These are phyloP conservation scores for Clamator glandarius DNA, from an alignment of 2,797 vertebrate species.

Conservation along the genomic window DNA sequence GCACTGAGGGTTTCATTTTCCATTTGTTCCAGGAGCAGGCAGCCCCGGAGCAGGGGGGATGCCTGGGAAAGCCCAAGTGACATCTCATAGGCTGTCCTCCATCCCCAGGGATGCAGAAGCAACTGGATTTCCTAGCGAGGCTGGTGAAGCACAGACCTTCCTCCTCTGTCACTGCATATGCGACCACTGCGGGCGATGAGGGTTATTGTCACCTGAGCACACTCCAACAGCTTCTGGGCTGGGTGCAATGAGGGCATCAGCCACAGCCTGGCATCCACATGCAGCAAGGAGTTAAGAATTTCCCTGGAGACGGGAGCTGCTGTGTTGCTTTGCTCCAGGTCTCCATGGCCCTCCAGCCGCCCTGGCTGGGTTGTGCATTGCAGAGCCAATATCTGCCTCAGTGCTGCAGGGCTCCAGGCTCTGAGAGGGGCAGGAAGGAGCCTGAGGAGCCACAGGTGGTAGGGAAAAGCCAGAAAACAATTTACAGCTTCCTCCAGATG, in stretches of 20 bases:
- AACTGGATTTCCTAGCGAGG: fast-evolving
- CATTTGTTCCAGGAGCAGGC: not conserved
- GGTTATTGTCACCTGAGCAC: not conserved
- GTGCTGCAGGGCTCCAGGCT: not conserved
- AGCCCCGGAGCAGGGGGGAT: too few species aligned
- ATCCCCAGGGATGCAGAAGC: not conserved
- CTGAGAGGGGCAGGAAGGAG: not conserved
- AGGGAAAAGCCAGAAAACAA: not conserved
- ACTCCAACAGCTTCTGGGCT: fast-evolving
- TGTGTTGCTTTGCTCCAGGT: fast-evolving
- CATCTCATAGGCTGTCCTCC: fast-evolving
- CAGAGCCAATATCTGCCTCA: fast-evolving
- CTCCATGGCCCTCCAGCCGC: not conserved
- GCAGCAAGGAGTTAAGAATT: not conserved
- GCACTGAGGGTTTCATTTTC: fast-evolving
- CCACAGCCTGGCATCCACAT: fast-evolving
- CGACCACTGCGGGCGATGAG: fast-evolving
- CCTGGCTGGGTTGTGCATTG: fast-evolving
- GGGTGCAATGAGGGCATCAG: not conserved
- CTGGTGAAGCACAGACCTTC: not conserved
- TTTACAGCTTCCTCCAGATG: constrained; percentile 40
- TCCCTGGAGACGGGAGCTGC: fast-evolving
- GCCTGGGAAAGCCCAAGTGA: not conserved
- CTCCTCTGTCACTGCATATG: not conserved
- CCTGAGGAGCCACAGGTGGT: not conserved